phyloP scores from a whole-genome alignment of 2,888 invertebrate genomes.

The Allygus modestus region DNA sequence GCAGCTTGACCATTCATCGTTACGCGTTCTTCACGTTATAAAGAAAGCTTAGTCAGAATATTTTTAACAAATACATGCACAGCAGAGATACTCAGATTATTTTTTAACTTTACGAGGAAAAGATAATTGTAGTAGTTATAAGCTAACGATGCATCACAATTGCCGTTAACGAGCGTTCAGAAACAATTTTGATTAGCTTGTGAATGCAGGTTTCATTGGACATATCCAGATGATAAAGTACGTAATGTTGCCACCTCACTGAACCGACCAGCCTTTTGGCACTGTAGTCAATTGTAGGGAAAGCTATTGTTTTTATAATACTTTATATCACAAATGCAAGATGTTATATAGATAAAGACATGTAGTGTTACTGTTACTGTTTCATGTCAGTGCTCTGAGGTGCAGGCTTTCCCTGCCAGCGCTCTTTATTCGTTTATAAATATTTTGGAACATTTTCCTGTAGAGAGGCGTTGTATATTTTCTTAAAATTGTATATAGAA shows the following conservation, averaged over 20 bases:
- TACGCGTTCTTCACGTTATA: neutral
- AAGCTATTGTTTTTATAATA: slow-evolving; percentile 61
- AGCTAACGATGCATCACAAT: slow-evolving; percentile 31
- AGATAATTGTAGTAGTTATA: slow-evolving; percentile 4
- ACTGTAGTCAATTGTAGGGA: slow-evolving; percentile 60
- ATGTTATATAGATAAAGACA: slow-evolving; percentile 55
- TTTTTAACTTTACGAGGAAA: neutral
- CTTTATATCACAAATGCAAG: slow-evolving; percentile 58
- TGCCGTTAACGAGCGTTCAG: neutral
- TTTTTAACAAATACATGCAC: neutral
- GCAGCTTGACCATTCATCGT: slow-evolving; percentile 1
- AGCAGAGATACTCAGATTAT: neutral
- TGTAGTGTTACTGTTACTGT: slow-evolving; percentile 48
- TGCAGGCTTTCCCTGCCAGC: slow-evolving; percentile 29
- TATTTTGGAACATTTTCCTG: neutral
- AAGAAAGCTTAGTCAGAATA: neutral
- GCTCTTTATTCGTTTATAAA: slow-evolving; percentile 6
- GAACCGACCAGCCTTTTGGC: slow-evolving; percentile 62
- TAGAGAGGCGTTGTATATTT: slow-evolving; percentile 39
- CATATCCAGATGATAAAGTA: slow-evolving; percentile 45
- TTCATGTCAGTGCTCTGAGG: slow-evolving; percentile 20
- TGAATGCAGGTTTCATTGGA: slow-evolving; percentile 4
- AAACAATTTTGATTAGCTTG: neutral
- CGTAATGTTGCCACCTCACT: slow-evolving; percentile 37
- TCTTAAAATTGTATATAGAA: slow-evolving; percentile 41